Evolutionary conservation across 2,888 invertebrate species (phyloP).

Genomic region (Eudemis profundana): DNA sequence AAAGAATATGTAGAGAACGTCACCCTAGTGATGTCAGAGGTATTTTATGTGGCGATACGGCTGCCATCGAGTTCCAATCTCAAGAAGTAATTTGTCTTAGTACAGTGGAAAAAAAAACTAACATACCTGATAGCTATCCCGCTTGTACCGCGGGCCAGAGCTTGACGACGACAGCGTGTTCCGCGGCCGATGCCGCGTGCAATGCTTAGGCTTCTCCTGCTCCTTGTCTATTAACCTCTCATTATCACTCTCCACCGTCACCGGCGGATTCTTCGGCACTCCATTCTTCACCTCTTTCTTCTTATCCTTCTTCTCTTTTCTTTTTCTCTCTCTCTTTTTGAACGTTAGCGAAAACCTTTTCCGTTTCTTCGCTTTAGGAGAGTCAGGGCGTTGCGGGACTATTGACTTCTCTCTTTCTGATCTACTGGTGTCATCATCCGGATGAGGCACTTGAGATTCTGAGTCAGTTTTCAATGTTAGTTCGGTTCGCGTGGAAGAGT

Average conservation of each 20-base stretch:
- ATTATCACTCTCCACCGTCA: constrained; percentile 74
- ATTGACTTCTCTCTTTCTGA: constrained; percentile 78
- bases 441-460: constrained; percentile 72
- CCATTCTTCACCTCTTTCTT: constrained; percentile 75
- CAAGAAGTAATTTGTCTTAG: no score
- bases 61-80: no score
- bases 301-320: constrained; percentile 78
- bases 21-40: no score
- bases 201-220: constrained; percentile 70
- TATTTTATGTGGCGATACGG: no score
- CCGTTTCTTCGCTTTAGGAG: constrained; percentile 79
- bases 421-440: constrained; percentile 79
- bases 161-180: constrained; percentile 77
- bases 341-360: constrained; percentile 79
- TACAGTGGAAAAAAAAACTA: not conserved
- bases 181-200: constrained; percentile 71
- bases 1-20: no score
- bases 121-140: constrained; percentile 83
- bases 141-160: constrained; percentile 82
- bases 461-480: constrained; percentile 76
- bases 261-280: constrained; percentile 63
- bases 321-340: constrained; percentile 79
- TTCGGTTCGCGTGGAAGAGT: constrained; percentile 76
- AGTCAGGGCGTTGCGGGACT: constrained; percentile 71
- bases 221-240: constrained; percentile 78